Evolutionary conservation across 2,797 vertebrate species (phyloP).

Genomic region (Lagocephalus sceleratus): DNA sequence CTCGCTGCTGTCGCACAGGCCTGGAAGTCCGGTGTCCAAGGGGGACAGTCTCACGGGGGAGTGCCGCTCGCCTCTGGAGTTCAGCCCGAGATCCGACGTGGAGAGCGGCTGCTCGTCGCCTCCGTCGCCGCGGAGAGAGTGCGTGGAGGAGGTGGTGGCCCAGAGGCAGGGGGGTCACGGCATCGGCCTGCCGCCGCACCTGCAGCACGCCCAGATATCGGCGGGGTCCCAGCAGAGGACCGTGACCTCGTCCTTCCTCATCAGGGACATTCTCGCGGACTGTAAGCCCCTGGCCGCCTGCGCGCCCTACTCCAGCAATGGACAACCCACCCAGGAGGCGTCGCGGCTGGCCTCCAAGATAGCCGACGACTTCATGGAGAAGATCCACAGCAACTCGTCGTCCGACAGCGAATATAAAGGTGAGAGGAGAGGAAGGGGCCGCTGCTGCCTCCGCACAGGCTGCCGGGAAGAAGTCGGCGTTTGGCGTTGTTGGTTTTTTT

Average conservation of each 20-base stretch:
- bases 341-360: slow-evolving; percentile 83
- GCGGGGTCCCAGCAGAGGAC: slow-evolving; percentile 91
- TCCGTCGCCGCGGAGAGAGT: slow-evolving; percentile 87
- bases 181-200: slow-evolving; percentile 82
- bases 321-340: slow-evolving; percentile 85
- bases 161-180: slow-evolving; percentile 79
- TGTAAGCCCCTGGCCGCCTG: slow-evolving; percentile 96
- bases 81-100: slow-evolving; percentile 89
- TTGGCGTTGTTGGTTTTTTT: too few relatives aligned
- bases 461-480: not conserved
- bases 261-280: slow-evolving; percentile 96
- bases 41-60: slow-evolving; percentile 85
- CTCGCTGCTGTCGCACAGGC: slow-evolving; percentile 93
- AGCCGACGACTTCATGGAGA: slow-evolving; percentile 92
- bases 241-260: slow-evolving; percentile 96
- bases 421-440: slow-evolving; percentile 54
- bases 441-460: not conserved
- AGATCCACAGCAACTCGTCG: slow-evolving; percentile 87
- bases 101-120: slow-evolving; percentile 91
- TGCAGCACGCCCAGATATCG: slow-evolving; percentile 85
- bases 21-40: slow-evolving; percentile 88
- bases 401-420: slow-evolving; percentile 98
- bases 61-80: slow-evolving; percentile 89
- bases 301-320: slow-evolving; percentile 94
- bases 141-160: slow-evolving; percentile 79